Percentiles rank a stretch among this genome's conserved stretches.
Evolutionary conservation across 1,140 invertebrate genomes (phyloP).

Genomic region (Helicoverpa armigera): DNA sequence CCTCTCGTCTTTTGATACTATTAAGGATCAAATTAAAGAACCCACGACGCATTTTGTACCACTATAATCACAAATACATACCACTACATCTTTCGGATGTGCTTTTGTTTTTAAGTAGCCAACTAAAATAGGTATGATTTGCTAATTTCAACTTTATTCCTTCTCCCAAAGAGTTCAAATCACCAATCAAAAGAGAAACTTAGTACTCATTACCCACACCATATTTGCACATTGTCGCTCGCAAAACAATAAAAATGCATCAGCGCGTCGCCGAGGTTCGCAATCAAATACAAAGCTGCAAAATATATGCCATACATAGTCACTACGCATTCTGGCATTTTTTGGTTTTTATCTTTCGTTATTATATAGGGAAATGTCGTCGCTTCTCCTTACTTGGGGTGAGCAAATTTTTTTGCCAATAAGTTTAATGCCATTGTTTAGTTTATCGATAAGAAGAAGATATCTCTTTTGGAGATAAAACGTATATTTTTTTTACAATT

Average conservation of each 20-base stretch:
- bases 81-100: too few species aligned
- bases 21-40: too few species aligned
- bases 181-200: slow-evolving; percentile 15
- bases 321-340: slow-evolving; percentile 47
- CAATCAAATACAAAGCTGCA: slow-evolving; percentile 83
- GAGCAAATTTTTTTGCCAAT: neutral
- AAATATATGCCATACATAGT: slow-evolving; percentile 78
- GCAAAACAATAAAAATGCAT: slow-evolving; percentile 74
- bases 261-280: slow-evolving; percentile 56
- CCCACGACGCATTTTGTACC: too few species aligned
- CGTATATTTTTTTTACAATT: too few species aligned
- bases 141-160: neutral
- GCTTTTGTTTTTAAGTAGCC: too few species aligned
- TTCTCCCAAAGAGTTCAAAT: neutral
- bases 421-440: too few species aligned
- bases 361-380: neutral
- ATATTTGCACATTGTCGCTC: slow-evolving; percentile 45
- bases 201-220: neutral
- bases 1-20: too few species aligned
- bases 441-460: too few species aligned
- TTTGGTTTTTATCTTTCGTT: slow-evolving; percentile 11
- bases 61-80: too few species aligned
- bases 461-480: too few species aligned
- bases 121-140: too few species aligned
- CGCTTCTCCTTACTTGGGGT: neutral